Evolutionary conservation across 2,113 vertebrate genomes (phyloP), one percentile per base, ranked within the genome.

Genomic region (Oreamnos americanus): DNA sequence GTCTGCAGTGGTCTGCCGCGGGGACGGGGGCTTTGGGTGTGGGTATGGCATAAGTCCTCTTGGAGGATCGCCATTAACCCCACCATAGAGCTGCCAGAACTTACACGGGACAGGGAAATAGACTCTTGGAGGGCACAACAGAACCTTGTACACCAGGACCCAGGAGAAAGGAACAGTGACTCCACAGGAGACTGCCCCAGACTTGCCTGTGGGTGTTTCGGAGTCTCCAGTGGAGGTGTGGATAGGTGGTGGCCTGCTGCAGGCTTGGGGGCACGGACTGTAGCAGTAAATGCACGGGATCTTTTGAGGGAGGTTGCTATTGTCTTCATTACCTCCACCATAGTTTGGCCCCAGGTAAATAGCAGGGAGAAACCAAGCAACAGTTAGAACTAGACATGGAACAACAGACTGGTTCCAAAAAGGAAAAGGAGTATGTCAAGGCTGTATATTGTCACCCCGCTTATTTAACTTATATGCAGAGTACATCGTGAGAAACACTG

Each of bases 1-100:
- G 33, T 36, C 4, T 1, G 8, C 64, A 67, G 64, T 67, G 33
- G 17, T 36, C 33, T 67, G 33, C 64, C 8, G 0, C 1, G 2
- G 33, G 8, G 33, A 67, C 0, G 4, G 33, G 33, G 33, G 33
- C 64, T 67, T 67, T 67, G 64, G 33, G 17, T 67, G 33, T 21
- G 17, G 33, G 33, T 67, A 36, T 21, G n/a, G 33, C 9, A 5
- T 67, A 67, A 67, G 17, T 36, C 7, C 16, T 67, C 17, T 36
- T 67, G 33, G 33, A 67, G 17, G 64, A 67, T 36, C 1, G 2
- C n/a, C 64, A 67, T 67, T 67, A 67, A 36, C 16, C 64, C 16
- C 33, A 67, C 62, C 33, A 67, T 19, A 67, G 62, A 67, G 62
- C 33, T 67, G 62, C 62, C 62, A 64, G 62, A 64, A 64, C 30